These are phyloP conservation scores for Coleophora flavipennella DNA, from an alignment of 2,888 invertebrate species.

Conservation along the genomic window DNA sequence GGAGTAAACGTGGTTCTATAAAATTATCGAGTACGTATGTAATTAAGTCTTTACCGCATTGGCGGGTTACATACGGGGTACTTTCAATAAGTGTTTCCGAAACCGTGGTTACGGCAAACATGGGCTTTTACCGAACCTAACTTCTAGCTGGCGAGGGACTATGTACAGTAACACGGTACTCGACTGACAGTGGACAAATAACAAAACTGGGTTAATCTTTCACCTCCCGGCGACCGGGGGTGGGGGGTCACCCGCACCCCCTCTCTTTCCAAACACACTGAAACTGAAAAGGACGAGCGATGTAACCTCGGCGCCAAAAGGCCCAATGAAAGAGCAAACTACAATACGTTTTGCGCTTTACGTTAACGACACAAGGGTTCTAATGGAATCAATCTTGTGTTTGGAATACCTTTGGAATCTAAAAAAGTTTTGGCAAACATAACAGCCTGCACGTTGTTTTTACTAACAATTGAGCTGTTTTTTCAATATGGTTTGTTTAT, in stretches of 20 bases:
- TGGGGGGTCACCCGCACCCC: slow-evolving; percentile 48
- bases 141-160: too few relatives aligned
- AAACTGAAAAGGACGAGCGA: slow-evolving; percentile 50
- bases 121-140: too few relatives aligned
- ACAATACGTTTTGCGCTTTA: slow-evolving; percentile 17
- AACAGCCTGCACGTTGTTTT: slow-evolving; percentile 47
- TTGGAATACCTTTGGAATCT: slow-evolving; percentile 52
- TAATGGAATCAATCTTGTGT: slow-evolving; percentile 33
- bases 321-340: slow-evolving; percentile 24
- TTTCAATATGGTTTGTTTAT: slow-evolving; percentile 29
- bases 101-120: too few relatives aligned
- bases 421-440: slow-evolving; percentile 51
- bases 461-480: slow-evolving; percentile 37
- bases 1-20: too few relatives aligned
- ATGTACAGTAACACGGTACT: too few relatives aligned
- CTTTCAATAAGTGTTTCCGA: too few relatives aligned
- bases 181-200: slow-evolving; percentile 71
- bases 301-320: slow-evolving; percentile 31
- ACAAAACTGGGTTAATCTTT: slow-evolving; percentile 74
- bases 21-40: too few relatives aligned
- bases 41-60: too few relatives aligned
- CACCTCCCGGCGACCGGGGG: slow-evolving; percentile 60
- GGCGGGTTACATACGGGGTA: too few relatives aligned
- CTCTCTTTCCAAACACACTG: slow-evolving; percentile 43
- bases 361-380: slow-evolving; percentile 25